A percentile compares a stretch with the other conserved stretches of the same genome.
These are phyloP conservation scores for Trachemys scripta DNA, from an alignment of 2,113 vertebrate species.

Conservation along the genomic window DNA sequence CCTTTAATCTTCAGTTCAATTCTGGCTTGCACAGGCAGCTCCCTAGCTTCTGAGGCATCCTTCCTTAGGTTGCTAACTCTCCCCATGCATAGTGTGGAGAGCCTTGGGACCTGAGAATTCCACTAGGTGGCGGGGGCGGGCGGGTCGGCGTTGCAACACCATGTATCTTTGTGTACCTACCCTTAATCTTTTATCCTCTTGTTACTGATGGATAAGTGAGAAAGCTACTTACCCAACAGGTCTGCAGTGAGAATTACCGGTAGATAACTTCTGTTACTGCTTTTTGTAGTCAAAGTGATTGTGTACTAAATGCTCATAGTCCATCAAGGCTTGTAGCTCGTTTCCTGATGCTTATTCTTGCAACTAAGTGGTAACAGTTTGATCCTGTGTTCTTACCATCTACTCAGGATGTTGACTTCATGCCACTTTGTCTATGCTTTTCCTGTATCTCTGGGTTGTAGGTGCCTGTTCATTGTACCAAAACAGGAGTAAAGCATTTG, in stretches of 20 bases:
- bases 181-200: not conserved
- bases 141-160: rapidly evolving
- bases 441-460: constrained; percentile 45
- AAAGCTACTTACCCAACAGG: not conserved
- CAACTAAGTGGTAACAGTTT: not conserved
- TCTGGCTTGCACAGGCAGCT: not conserved
- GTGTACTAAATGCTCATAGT: not conserved
- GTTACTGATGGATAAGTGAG: not conserved
- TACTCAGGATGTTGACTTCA: rapidly evolving
- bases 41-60: not conserved
- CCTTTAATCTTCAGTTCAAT: not conserved
- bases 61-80: not conserved
- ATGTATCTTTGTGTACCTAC: not conserved
- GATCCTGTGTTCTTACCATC: rapidly evolving
- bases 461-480: constrained; percentile 92
- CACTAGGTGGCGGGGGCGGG: not conserved
- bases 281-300: too few species aligned
- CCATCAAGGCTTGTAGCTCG: rapidly evolving
- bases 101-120: not conserved
- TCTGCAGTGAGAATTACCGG: not conserved
- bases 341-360: not conserved
- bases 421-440: not conserved
- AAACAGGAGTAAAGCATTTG: constrained; percentile 97
- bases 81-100: not conserved
- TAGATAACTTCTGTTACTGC: not conserved